Base-by-base conservation (phyloP, 2,888 invertebrate genomes). In the Drosophila nr. fundita region DNA sequence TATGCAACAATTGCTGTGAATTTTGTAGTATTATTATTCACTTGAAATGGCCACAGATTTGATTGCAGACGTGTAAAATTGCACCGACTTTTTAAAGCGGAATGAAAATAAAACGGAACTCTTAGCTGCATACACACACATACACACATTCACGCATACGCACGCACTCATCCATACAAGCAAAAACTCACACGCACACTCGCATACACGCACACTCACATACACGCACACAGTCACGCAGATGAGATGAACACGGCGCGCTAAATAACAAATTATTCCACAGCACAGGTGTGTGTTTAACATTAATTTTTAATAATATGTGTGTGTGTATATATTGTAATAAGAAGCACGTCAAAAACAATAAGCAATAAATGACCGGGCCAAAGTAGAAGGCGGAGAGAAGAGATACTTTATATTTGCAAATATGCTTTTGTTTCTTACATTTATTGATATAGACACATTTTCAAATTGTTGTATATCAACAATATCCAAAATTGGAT, bases 1-100 rank as follows among this genome's bases (percentile, higher is more conserved):
- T 27, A 54, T 54, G 61, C 45, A 75, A 66, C 50, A 66, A 36
- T 38, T 57, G 32, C 27, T 42, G 15, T 32, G 30, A 60, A 54
- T 34, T 66, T 38, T 38, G 24, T 70, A 62, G 18, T 70, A 65
- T 70, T 66, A 72, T 66, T 80, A 83, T 80, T 82, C 76, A 82
- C 86, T 72, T 54, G 29, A 79, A 75, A 71, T 66, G 50, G 50
- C 38, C 66, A 77, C 42, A 55, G 59, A 54, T 66, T 45, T 57
- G 30, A 65, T 65, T 83, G 61, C 58, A 63, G 27, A 62, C 66
- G 61, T 62, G 49, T 78, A 40, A 57, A 70, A 64, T 76, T 83
- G 54, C 76, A 69, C 45, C 55, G 50, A 61, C 42, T 52, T 48
- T 36, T 40, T 48, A 29, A 40, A 66, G 52, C 34, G 38, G 24